These are phyloP conservation scores for Styela clava DNA, from an alignment of 23 tunicate genomes.

Conservation along the genomic window DNA sequence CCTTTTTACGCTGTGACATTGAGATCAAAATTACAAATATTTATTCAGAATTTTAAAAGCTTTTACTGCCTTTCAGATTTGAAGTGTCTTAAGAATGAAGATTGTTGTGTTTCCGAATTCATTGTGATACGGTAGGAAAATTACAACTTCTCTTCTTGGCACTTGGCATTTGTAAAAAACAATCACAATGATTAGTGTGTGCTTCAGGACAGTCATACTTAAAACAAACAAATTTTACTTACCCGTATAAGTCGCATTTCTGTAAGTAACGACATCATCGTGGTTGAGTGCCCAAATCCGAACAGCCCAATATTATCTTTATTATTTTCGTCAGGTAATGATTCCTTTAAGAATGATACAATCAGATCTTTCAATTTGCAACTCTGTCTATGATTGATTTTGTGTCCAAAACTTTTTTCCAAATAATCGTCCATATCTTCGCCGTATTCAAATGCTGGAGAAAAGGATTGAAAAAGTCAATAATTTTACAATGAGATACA, in stretches of 20 bases:
- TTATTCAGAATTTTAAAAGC: too few species aligned
- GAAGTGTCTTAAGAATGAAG: too few species aligned
- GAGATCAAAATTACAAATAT: too few species aligned
- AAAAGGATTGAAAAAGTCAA: not conserved
- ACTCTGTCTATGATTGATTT: not conserved
- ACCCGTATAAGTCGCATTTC: not conserved
- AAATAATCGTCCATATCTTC: slow-evolving; percentile 14
- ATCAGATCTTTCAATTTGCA: not conserved
- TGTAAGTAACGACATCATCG: not conserved
- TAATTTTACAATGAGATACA: not conserved
- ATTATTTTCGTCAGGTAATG: not conserved
- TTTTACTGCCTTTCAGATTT: too few species aligned
- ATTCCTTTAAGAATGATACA: not conserved
- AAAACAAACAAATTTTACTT: too few species aligned
- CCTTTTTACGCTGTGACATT: too few species aligned
- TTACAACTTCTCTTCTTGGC: too few species aligned
- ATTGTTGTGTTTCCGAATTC: too few species aligned
- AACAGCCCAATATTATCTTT: not conserved
- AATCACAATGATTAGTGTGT: too few species aligned
- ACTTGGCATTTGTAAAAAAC: too few species aligned
- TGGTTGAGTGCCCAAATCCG: not conserved
- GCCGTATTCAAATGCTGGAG: slow-evolving; percentile 14
- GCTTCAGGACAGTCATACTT: too few species aligned
- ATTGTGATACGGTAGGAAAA: too few species aligned
- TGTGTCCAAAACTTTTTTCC: slow-evolving; percentile 2